A percentile compares a stretch with the other conserved stretches of the same genome.
Evolutionary conservation across 2,113 vertebrate genomes (phyloP).

Genomic region (Phrynosoma blainvillii): DNA sequence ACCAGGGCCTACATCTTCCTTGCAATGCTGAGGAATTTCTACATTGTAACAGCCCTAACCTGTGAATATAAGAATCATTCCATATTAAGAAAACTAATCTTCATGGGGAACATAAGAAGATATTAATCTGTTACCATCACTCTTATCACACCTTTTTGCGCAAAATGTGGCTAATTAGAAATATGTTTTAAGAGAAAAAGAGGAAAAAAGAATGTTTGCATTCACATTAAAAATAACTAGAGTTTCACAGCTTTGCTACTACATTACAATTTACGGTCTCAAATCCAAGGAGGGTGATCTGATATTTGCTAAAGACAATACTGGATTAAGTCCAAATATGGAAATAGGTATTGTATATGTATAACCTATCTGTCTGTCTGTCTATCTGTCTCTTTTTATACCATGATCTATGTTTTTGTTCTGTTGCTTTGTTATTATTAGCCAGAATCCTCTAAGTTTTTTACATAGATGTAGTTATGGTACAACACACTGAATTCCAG

Average conservation of each 20-base stretch:
- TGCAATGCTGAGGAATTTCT: background rate
- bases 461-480: too few relatives aligned
- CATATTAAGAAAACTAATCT: background rate
- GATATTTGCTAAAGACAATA: conserved; percentile 14
- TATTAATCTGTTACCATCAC: background rate
- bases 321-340: background rate
- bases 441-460: too few relatives aligned
- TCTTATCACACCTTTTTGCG: background rate
- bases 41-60: background rate
- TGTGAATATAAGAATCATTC: background rate
- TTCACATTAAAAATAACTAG: background rate
- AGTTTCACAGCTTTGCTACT: background rate
- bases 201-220: background rate
- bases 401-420: too few relatives aligned
- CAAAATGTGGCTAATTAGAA: background rate
- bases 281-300: background rate
- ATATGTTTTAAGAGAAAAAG: background rate
- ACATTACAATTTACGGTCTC: background rate
- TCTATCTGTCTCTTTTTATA: too few relatives aligned
- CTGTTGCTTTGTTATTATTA: too few relatives aligned
- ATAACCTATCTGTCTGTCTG: too few relatives aligned
- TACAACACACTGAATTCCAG: too few relatives aligned
- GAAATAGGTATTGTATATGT: too few relatives aligned
- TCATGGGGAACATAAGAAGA: background rate
- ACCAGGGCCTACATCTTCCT: too few relatives aligned